Evolutionary conservation across 2,888 invertebrate species (phyloP).

Genomic region (Drosophila multiciliata): DNA sequence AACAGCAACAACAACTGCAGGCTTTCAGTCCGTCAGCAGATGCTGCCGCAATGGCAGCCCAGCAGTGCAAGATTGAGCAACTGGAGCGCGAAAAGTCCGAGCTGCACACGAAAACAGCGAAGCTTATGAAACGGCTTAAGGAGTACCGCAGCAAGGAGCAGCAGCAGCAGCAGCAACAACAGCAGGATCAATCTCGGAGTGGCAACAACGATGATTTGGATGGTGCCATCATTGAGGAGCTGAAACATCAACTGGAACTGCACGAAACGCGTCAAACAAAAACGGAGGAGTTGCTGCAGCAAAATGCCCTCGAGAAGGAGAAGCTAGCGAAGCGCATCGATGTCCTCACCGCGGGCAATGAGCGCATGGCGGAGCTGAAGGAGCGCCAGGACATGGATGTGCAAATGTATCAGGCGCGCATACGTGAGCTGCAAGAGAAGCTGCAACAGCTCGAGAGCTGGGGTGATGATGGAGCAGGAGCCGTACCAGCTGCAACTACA

Average conservation of each 20-base stretch:
- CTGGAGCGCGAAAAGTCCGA: slow-evolving; percentile 88
- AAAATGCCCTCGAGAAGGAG: slow-evolving; percentile 89
- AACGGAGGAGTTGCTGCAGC: slow-evolving; percentile 86
- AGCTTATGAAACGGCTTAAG: slow-evolving; percentile 93
- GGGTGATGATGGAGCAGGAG: slow-evolving; percentile 65
- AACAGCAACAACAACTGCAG: slow-evolving; percentile 73
- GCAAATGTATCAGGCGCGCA: slow-evolving; percentile 89
- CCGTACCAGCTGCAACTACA: not conserved
- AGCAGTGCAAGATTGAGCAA: slow-evolving; percentile 85
- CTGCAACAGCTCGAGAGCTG: slow-evolving; percentile 87
- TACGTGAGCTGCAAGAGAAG: slow-evolving; percentile 89
- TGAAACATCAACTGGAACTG: slow-evolving; percentile 88
- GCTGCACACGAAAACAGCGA: slow-evolving; percentile 90
- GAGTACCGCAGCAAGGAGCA: slow-evolving; percentile 88
- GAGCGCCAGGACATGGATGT: slow-evolving; percentile 92
- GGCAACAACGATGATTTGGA: slow-evolving; percentile 87
- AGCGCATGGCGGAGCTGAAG: slow-evolving; percentile 91
- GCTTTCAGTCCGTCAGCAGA: slow-evolving; percentile 10
- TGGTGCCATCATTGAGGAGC: slow-evolving; percentile 92
- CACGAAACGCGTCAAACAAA: slow-evolving; percentile 89
- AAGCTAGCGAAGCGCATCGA: slow-evolving; percentile 90
- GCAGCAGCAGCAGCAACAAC: slow-evolving; percentile 22
- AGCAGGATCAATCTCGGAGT: slow-evolving; percentile 6
- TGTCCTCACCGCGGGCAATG: slow-evolving; percentile 90
- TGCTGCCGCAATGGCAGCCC: slow-evolving; percentile 15